Percentiles rank a stretch among this genome's conserved stretches.
phyloP scores from a whole-genome alignment of 2,797 vertebrate genomes.

The Pterois miles region DNA sequence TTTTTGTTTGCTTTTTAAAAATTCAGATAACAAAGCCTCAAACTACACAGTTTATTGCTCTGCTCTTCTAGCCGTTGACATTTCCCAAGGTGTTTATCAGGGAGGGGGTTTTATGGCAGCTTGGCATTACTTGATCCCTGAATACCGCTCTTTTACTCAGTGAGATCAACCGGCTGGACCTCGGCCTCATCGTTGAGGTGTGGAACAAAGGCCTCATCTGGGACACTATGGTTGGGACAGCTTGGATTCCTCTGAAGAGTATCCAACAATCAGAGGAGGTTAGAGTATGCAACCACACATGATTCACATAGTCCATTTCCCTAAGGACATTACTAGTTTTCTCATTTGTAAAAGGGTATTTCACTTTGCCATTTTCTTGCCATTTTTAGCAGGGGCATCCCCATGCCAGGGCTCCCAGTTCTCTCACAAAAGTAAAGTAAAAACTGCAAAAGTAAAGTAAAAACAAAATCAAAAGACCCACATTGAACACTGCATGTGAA shows the following conservation, averaged over 20 bases:
- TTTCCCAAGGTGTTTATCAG: background rate
- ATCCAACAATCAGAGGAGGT: constrained; percentile 96
- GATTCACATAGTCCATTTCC: background rate
- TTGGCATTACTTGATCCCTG: constrained; percentile 1
- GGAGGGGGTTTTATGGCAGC: background rate
- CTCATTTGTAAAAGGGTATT: background rate
- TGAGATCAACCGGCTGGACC: constrained; percentile 95
- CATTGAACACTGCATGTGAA: too few relatives aligned
- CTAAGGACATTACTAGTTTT: background rate
- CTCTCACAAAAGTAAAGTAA: too few relatives aligned
- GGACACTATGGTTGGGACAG: constrained; percentile 97
- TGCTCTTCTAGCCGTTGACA: background rate
- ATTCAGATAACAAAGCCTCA: constrained; percentile 15
- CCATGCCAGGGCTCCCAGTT: too few relatives aligned
- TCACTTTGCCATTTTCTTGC: background rate
- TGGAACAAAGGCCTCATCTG: constrained; percentile 99
- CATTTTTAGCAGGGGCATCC: too few relatives aligned
- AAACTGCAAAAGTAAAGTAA: too few relatives aligned
- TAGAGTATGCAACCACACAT: constrained; percentile 8
- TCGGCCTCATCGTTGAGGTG: constrained; percentile 96
- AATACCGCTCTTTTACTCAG: constrained; percentile 69
- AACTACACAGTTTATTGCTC: background rate
- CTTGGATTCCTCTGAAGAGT: constrained; percentile 93
- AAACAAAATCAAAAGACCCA: too few relatives aligned
- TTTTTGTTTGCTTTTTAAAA: background rate